Conservation (phyloP, 2,888 invertebrate species). For the Microdon myrmicae region DNA sequence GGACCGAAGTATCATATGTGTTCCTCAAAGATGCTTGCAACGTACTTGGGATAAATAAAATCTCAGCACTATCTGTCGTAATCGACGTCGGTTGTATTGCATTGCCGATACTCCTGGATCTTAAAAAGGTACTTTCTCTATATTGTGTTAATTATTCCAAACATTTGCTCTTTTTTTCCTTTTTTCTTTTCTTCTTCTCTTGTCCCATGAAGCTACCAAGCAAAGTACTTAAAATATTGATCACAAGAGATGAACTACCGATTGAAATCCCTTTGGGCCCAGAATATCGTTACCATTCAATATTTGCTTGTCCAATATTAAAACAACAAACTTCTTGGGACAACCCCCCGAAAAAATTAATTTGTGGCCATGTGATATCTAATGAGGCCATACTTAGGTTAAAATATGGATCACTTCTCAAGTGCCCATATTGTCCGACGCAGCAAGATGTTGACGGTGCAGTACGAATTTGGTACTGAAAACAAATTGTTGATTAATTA, state of each 20-base stretch:
- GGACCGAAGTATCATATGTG: constrained; percentile 83
- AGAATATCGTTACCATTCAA: constrained; percentile 94
- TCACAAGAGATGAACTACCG: constrained; percentile 94
- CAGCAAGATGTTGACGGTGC: constrained; percentile 95
- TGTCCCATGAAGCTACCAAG: constrained; percentile 80
- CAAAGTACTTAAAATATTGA: constrained; percentile 94
- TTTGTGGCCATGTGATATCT: constrained; percentile 98
- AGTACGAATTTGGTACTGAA: constrained; percentile 88
- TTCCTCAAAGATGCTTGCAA: constrained; percentile 94
- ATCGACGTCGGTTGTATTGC: constrained; percentile 94
- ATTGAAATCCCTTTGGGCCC: constrained; percentile 94
- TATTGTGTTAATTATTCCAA: no score
- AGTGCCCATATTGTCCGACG: constrained; percentile 98
- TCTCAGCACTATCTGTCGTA: constrained; percentile 90
- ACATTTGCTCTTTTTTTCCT: no score
- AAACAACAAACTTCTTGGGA: constrained; percentile 94
- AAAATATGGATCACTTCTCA: constrained; percentile 93
- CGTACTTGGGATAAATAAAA: constrained; percentile 87
- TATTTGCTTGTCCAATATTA: constrained; percentile 98
- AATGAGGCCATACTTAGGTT: constrained; percentile 96
- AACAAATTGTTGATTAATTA: no score
- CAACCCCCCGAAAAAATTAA: constrained; percentile 96
- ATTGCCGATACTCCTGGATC: constrained; percentile 92
- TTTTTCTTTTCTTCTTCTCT: no score
- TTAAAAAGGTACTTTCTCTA: constrained; percentile 77